Base-by-base conservation (phyloP, 2,797 vertebrate species). In the Columba guinea region DNA sequence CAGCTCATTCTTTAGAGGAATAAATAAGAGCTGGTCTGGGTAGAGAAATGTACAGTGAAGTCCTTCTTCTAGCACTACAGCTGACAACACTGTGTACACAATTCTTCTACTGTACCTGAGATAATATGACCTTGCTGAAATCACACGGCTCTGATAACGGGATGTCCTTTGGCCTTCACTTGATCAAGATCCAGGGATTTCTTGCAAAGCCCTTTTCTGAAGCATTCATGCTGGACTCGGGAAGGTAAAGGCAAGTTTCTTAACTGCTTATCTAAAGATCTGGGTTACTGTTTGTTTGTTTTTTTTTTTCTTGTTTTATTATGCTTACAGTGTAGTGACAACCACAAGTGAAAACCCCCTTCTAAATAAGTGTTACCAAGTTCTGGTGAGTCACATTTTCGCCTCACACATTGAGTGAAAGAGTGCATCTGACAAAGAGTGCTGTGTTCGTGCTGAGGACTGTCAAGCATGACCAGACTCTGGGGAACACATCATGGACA, bases 351-450 rank as follows among this genome's bases (percentile, higher is more conserved):
- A 93, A 95, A 96, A 46, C 9, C 44, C 27, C 49, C 8, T 84
- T 39, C 64, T 67, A 94, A 95, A 44, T 58, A 91, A 48, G 23
- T 76, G 80, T 87, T 73, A 83, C 55, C 46, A 53, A 39, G 37
- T 56, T 89, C 77, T 79, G 52, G 22, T 96, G 91, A 96, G 80
- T 96, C 85, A 93, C 28, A 87, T 94, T 94, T 96, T 91, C 94
- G 94, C 90, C 75, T 93, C 63, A 64, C 91, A 77, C 18, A 46
- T 20, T 0, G 1, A 79, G 63, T 77, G 49, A 74, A 67, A 83
- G 59, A 82, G 19, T 52, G 34, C 2, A 3, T 41, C 46, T 91
- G 52, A 64, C 1, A 9, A 41, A 89, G 96, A 94, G 39, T 44
- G n/a, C 13, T 73, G 49, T 51, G 19, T 20, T 92, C 4, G 0